phyloP scores from a whole-genome alignment of 2,888 invertebrate species.

The Scaptomyza flava region DNA sequence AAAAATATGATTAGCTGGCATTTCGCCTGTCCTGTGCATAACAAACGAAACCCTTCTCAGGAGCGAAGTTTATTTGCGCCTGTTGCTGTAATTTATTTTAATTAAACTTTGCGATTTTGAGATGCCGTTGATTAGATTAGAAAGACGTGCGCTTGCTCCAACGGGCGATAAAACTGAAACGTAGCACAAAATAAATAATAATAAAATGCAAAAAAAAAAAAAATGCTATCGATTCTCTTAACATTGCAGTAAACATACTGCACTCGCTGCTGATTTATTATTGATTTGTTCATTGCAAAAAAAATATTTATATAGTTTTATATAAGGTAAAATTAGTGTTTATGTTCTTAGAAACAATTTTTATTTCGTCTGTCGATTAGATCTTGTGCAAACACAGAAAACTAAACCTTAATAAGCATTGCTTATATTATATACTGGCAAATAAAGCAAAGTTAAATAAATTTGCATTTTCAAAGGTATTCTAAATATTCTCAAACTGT shows the following conservation, averaged over 20 bases:
- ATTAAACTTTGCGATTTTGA: slow-evolving; percentile 77
- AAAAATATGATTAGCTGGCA: slow-evolving; percentile 74
- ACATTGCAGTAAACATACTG: slow-evolving; percentile 24
- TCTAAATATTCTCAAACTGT: not conserved
- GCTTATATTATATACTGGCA: too few relatives aligned
- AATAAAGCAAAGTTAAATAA: not conserved
- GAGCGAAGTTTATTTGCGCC: slow-evolving; percentile 42
- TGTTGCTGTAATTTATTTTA: slow-evolving; percentile 75
- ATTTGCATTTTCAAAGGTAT: not conserved
- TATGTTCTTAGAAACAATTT: too few relatives aligned
- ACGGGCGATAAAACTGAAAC: not conserved
- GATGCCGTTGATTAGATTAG: slow-evolving; percentile 74
- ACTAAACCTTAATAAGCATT: too few relatives aligned
- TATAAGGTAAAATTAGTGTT: too few relatives aligned
- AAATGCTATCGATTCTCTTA: not conserved
- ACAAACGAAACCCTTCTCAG: slow-evolving; percentile 60
- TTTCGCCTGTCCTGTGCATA: slow-evolving; percentile 55
- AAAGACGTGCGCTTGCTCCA: slow-evolving; percentile 51
- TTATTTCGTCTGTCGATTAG: too few relatives aligned
- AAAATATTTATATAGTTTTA: not conserved
- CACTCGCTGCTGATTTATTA: slow-evolving; percentile 27
- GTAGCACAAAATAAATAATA: too few relatives aligned
- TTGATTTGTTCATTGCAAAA: slow-evolving; percentile 8
- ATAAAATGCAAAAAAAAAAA: slow-evolving; percentile 7
- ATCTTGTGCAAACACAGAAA: too few relatives aligned